Conservation (phyloP, 2,113 vertebrate species). For the Rhinolophus ferrumequinum region DNA sequence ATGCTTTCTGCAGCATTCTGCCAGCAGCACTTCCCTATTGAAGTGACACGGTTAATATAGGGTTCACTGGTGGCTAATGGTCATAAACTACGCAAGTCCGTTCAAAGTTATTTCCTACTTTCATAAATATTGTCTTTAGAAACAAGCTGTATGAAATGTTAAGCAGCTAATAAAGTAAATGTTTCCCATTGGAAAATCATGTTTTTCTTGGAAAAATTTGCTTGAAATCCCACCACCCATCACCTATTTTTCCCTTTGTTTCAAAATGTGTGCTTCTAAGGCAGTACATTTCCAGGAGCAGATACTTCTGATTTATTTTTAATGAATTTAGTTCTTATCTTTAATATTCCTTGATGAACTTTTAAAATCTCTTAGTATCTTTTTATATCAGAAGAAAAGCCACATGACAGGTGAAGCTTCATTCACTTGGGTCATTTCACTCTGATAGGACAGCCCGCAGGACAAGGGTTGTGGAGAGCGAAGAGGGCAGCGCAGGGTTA, state of each 20-base stretch:
- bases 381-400: background rate
- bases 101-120: background rate
- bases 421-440: background rate
- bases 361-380: background rate
- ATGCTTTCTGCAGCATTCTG: background rate
- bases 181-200: background rate
- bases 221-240: background rate
- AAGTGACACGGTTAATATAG: background rate
- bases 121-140: background rate
- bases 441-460: background rate
- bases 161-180: background rate
- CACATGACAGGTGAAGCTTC: background rate
- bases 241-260: background rate
- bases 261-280: background rate
- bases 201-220: background rate
- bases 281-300: background rate
- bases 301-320: background rate
- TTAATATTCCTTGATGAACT: background rate
- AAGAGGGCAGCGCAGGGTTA: too few species aligned
- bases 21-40: background rate
- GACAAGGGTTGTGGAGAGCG: too few species aligned
- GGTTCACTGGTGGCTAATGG: rapidly evolving
- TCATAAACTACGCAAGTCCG: background rate
- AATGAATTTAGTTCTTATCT: background rate
- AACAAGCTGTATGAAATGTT: background rate